Percentiles rank a stretch among this genome's conserved stretches.
Conservation (phyloP, 2,797 vertebrate genomes). For the Anabacerthia variegaticeps region DNA sequence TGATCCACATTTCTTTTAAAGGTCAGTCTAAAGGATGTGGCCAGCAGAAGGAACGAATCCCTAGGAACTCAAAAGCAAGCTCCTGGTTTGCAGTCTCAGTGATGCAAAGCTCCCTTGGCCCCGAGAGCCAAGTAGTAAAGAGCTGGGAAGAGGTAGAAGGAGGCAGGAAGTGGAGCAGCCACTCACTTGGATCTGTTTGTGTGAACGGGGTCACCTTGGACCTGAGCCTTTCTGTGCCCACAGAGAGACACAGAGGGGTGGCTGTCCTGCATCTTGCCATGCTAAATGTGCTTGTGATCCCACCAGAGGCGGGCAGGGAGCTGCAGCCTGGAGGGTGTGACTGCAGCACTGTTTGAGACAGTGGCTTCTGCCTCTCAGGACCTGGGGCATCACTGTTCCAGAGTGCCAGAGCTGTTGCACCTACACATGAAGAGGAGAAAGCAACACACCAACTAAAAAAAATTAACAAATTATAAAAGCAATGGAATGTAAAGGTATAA, state of each 20-base stretch:
- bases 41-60: not conserved
- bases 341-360: not conserved
- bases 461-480: constrained; percentile 8
- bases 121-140: not conserved
- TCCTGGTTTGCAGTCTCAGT: not conserved
- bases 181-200: not conserved
- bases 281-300: not conserved
- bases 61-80: not conserved
- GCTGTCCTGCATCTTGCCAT: not conserved
- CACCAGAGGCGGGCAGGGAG: not conserved
- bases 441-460: constrained; percentile 5
- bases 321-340: not conserved
- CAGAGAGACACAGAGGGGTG: not conserved
- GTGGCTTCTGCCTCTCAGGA: not conserved
- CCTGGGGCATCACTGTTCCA: not conserved
- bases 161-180: not conserved
- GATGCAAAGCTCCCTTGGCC: not conserved
- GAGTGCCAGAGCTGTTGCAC: not conserved
- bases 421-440: not conserved
- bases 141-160: constrained; percentile 36
- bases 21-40: not conserved
- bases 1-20: not conserved
- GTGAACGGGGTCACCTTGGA: not conserved
- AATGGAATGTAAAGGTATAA: constrained; percentile 56
- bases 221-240: not conserved